phyloP scores from a whole-genome alignment of 2,797 vertebrate genomes.

The Eulemur rubriventer region DNA sequence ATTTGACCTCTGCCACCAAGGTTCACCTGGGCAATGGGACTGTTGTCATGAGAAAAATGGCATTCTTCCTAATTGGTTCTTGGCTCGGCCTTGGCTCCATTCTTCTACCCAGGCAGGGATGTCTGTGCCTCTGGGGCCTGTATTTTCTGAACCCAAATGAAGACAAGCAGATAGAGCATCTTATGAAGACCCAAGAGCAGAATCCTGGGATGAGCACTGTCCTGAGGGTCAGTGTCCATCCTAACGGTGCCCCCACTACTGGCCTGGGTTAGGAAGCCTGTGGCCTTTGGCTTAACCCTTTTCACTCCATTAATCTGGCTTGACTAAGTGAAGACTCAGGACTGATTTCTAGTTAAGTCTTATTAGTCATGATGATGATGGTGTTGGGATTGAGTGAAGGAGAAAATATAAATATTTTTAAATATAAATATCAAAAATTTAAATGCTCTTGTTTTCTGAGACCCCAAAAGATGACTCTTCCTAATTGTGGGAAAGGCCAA shows the following conservation, averaged over 20 bases:
- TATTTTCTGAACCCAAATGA: neutral
- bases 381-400: neutral
- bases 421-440: neutral
- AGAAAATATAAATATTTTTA: neutral
- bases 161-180: neutral
- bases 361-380: neutral
- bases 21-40: neutral
- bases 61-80: neutral
- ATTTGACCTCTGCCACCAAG: neutral
- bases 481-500: neutral
- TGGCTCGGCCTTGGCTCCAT: neutral
- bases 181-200: neutral
- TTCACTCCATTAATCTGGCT: neutral
- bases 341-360: neutral
- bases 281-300: neutral
- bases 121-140: neutral
- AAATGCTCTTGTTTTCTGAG: neutral
- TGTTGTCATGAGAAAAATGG: neutral
- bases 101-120: neutral
- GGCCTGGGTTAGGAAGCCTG: neutral
- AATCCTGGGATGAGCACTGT: neutral
- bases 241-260: too few relatives aligned
- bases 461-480: neutral
- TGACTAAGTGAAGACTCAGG: neutral
- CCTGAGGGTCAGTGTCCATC: neutral